Base-by-base conservation (phyloP, 2,797 vertebrate species). In the Onychomys arenicola region DNA sequence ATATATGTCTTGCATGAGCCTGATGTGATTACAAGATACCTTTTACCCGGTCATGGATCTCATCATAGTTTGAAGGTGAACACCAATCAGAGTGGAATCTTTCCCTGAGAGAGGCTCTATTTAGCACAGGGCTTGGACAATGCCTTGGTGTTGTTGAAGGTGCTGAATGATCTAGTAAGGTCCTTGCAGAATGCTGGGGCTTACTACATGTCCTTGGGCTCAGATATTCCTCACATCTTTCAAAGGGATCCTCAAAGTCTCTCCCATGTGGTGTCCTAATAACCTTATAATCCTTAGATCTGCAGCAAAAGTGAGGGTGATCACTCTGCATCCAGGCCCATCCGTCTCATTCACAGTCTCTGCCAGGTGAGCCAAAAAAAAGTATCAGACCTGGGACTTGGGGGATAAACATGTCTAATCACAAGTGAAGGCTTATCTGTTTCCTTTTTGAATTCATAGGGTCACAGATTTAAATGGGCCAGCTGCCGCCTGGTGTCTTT, bases 21-120 rank as follows among this genome's bases (percentile, higher is more conserved):
- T 98, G 98, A 98, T 99, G 99, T 29, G 99, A 99, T 98, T 98
- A 99, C 96, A 99, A 98, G 97, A 99, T 98, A 97, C 98, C 99
- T 98, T 99, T 99, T 96, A 99, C 99, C 96, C 99, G 97, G 59
- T 98, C 98, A 98, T 99, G 99, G 97, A 99, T 99, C 98, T 99
- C 99, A 90, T 99, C 98, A 88, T 99, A 99, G 97, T 99, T 99
- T 89, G 99, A 98, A 73, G 99, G 98, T 98, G 98, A 98, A 97
- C 98, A 98, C 96, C 98, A 98, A 96, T 98, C 97, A 97, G 98
- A 98, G 96, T 98, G 98, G 97, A 99, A 99, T n/a, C 99, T 99
- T 98, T 99, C 99, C 98, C 98, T 99, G 93, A 99, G 99, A 98
- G 99, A 99, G 57, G 97, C 98, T 94, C 97, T 98, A 92, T 97